Conservation (phyloP, 2,888 invertebrate genomes). For the Melipona beecheii region DNA sequence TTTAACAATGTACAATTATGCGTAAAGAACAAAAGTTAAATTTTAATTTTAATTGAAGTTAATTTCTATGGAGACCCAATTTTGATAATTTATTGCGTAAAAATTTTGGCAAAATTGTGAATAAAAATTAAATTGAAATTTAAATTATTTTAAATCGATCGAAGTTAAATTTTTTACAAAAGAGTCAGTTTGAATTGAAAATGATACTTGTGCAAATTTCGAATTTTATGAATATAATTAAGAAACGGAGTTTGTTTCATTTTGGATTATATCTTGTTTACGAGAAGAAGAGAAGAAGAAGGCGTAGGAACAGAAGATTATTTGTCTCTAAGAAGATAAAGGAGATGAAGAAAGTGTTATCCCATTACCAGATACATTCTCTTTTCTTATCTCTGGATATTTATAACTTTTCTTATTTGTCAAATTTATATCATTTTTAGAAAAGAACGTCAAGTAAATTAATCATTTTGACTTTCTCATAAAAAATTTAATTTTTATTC, state of each 20-base stretch:
- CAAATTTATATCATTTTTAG: background rate
- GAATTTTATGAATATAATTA: too few relatives aligned
- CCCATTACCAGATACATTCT: constrained; percentile 16
- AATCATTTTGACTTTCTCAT: background rate
- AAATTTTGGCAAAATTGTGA: too few relatives aligned
- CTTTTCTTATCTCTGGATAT: background rate
- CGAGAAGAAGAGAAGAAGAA: background rate
- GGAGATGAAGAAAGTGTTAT: background rate
- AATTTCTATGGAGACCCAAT: too few relatives aligned
- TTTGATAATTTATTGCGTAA: too few relatives aligned
- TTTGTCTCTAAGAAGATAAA: constrained; percentile 16
- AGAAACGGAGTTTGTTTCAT: background rate
- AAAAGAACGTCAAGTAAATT: background rate
- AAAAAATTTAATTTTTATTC: background rate
- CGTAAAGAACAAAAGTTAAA: too few relatives aligned
- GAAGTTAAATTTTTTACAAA: too few relatives aligned
- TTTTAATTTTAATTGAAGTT: too few relatives aligned
- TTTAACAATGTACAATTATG: too few relatives aligned
- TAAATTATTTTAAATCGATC: too few relatives aligned
- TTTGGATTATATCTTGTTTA: background rate
- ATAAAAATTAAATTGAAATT: too few relatives aligned
- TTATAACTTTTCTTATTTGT: background rate
- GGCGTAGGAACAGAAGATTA: background rate
- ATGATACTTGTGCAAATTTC: too few relatives aligned
- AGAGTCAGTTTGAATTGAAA: too few relatives aligned